Base-by-base conservation (phyloP, 2,888 invertebrate genomes). In the Plusia festucae region DNA sequence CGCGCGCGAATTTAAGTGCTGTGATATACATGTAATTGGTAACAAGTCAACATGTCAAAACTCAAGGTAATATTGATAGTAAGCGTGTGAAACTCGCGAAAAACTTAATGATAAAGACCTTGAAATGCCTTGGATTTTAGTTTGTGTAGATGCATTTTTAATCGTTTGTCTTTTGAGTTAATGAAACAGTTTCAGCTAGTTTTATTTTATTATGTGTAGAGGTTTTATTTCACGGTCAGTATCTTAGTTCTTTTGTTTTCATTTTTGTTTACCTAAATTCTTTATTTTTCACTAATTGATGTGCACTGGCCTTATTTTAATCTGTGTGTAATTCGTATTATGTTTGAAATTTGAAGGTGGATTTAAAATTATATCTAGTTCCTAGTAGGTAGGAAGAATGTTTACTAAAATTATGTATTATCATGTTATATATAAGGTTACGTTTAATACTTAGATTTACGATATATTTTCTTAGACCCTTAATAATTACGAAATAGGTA, bases 61-160 rank as follows among this genome's bases (percentile, higher is more conserved):
- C 84, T 91, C 89, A 91, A 91, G 91, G 91, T 91, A 91, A 90
- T 74, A 76, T 73, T 74, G 79, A 84, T 87, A 88, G 81, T 73
- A 82, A 84, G 56, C 68, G 76, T 73, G 66, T 67, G 67, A 81
- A 79, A 73, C 63, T 67, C 54, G 58, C 56, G 65, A 77, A 76
- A 79, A 80, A 69, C 60, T 77, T 68, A 60, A 78, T 74, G 69
- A 74, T 65, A 65, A 70, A 53, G 68, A 61, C 79, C 79, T 79
- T 40, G 40, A 40, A 40, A 40, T 40, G 40, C 40, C 40, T 40
- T 79, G 76, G n/a, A 53, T 59, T 32, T 52, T 59, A 66, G 69
- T 56, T 71, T n/a, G 63, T 13, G 51, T 60, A 51, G 65, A 78
- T 77, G 81, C 65, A 72, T 67, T 76, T 76, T 76, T 76, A 78